phyloP scores from a whole-genome alignment of 2,113 vertebrate species.

The Odontesthes bonariensis region DNA sequence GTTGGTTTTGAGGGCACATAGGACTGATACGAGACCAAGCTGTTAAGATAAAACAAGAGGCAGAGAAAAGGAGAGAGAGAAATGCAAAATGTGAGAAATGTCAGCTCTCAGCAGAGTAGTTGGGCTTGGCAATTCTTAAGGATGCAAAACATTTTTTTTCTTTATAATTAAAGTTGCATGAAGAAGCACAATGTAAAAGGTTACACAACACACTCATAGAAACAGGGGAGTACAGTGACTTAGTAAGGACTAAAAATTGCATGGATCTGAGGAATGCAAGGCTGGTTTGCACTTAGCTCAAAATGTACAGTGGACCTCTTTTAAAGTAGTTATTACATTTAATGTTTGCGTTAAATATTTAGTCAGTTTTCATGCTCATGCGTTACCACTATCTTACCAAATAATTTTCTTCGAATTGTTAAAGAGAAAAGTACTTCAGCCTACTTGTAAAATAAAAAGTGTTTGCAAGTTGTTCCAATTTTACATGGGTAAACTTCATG shows the following conservation, averaged over 20 bases:
- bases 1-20: conserved; percentile 35
- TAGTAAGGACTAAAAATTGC: conserved; percentile 17
- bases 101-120: conserved; percentile 49
- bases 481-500: too few relatives aligned
- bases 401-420: too few relatives aligned
- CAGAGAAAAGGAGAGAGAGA: neutral
- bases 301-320: neutral
- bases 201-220: neutral
- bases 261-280: conserved; percentile 9
- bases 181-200: conserved; percentile 34
- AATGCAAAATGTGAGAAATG: conserved; percentile 57
- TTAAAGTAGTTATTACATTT: neutral
- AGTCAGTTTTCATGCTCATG: too few relatives aligned
- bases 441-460: too few relatives aligned
- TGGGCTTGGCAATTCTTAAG: conserved; percentile 40
- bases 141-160: conserved; percentile 26
- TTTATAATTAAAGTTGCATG: conserved; percentile 47
- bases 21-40: conserved; percentile 45
- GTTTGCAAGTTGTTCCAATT: too few relatives aligned
- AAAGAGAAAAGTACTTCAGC: too few relatives aligned
- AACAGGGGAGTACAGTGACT: conserved; percentile 19
- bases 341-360: too few relatives aligned
- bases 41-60: conserved; percentile 32
- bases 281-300: neutral
- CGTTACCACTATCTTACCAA: too few relatives aligned